Conservation (phyloP, 2,797 vertebrate species). For the Macropus fuliginosus region DNA sequence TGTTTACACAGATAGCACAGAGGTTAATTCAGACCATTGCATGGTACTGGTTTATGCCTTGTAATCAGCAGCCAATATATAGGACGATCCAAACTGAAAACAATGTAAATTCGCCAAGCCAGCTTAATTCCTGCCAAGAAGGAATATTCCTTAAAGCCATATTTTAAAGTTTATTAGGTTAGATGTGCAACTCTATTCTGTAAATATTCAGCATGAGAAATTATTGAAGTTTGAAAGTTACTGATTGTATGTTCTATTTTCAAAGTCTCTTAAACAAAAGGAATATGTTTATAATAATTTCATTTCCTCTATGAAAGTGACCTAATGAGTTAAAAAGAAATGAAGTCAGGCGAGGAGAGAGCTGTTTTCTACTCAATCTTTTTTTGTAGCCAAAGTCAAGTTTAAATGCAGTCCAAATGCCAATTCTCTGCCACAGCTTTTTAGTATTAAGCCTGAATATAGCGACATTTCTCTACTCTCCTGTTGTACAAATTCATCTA, state of each 20-base stretch:
- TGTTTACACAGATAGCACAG: constrained; percentile 65
- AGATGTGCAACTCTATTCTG: constrained; percentile 71
- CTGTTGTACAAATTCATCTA: constrained; percentile 84
- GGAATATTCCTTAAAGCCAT: constrained; percentile 84
- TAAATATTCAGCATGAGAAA: constrained; percentile 81
- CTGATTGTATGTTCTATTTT: constrained; percentile 83
- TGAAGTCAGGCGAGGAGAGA: constrained; percentile 77
- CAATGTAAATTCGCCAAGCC: constrained; percentile 75
- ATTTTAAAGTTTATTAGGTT: constrained; percentile 79
- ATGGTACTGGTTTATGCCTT: constrained; percentile 77
- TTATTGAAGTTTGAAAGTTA: constrained; percentile 81
- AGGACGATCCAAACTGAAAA: constrained; percentile 74
- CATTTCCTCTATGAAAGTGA: constrained; percentile 85
- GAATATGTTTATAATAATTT: constrained; percentile 84
- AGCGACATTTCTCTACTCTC: constrained; percentile 83
- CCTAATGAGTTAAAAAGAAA: constrained; percentile 80
- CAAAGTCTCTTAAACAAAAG: constrained; percentile 82
- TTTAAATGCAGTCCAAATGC: constrained; percentile 89
- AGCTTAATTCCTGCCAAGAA: constrained; percentile 79
- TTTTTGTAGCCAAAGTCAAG: constrained; percentile 84
- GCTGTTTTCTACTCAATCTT: constrained; percentile 81
- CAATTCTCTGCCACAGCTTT: constrained; percentile 89
- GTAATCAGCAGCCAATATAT: constrained; percentile 76
- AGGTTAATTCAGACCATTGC: constrained; percentile 78
- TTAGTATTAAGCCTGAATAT: constrained; percentile 86